Evolutionary conservation across 1,140 invertebrate species (phyloP).

Genomic region (Sminthurides bifidus): DNA sequence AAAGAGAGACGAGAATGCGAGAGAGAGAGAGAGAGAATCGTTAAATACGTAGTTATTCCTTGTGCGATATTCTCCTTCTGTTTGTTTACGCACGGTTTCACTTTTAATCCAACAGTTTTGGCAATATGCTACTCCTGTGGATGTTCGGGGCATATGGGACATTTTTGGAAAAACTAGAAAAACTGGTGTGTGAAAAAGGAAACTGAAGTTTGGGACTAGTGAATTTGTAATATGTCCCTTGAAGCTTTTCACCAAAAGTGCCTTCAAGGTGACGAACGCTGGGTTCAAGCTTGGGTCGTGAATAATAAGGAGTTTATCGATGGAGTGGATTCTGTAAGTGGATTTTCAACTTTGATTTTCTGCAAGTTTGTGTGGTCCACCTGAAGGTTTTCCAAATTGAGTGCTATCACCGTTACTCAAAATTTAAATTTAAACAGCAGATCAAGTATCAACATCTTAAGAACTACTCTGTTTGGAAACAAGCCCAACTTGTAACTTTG

Average conservation of each 20-base stretch:
- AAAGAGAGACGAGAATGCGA: too few species aligned
- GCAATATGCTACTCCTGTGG: too few species aligned
- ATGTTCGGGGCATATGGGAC: too few species aligned
- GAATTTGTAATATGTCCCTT: neutral
- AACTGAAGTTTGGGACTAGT: neutral
- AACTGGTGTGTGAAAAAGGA: neutral
- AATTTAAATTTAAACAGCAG: too few species aligned
- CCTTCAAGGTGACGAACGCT: slow-evolving; percentile 1
- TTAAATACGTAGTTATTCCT: too few species aligned
- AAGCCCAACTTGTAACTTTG: neutral
- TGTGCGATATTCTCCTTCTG: too few species aligned
- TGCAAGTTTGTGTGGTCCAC: neutral
- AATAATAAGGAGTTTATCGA: neutral
- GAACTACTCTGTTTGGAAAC: neutral
- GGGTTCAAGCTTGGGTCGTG: neutral
- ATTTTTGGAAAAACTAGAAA: too few species aligned
- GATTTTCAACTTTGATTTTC: neutral
- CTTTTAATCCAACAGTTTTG: neutral
- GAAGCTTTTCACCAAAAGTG: slow-evolving; percentile 6
- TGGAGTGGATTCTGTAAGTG: slow-evolving; percentile 5
- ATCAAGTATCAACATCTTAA: neutral
- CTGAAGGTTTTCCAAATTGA: neutral
- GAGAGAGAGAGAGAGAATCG: too few species aligned
- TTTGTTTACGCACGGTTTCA: too few species aligned
- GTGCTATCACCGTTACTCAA: too few species aligned